These are phyloP conservation scores for Okamejei kenojei DNA, from an alignment of 2,797 vertebrate species.

Conservation along the genomic window DNA sequence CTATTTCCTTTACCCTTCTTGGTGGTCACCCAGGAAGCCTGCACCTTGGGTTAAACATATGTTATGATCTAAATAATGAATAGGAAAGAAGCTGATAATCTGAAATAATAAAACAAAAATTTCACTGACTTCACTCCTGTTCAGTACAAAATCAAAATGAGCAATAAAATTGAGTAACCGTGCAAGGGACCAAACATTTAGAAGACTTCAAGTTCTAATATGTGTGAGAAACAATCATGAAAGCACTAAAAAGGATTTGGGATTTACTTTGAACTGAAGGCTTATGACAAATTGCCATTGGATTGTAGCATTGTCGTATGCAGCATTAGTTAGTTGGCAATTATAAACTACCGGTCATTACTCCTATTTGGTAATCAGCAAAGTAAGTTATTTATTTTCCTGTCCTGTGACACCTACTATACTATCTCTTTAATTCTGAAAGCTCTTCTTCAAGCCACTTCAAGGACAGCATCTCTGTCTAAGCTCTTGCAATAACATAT, in stretches of 20 bases:
- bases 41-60: constrained; percentile 2
- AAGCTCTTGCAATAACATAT: constrained; percentile 62
- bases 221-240: constrained; percentile 16
- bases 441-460: constrained; percentile 57
- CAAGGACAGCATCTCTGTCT: constrained; percentile 61
- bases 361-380: constrained; percentile 55
- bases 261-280: constrained; percentile 17
- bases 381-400: constrained; percentile 61
- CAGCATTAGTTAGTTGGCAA: constrained; percentile 58
- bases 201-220: constrained; percentile 13
- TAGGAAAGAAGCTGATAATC: not conserved
- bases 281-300: not conserved
- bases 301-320: not conserved
- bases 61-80: not conserved
- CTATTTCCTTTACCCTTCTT: too few relatives aligned
- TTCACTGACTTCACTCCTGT: constrained; percentile 12
- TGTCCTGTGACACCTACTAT: constrained; percentile 50
- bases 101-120: constrained; percentile 28
- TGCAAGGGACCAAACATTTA: constrained; percentile 15
- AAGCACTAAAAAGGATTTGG: constrained; percentile 22
- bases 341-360: constrained; percentile 60
- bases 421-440: constrained; percentile 61
- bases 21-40: too few relatives aligned
- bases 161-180: constrained; percentile 25
- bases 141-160: constrained; percentile 20